Conservation (phyloP, 2,797 vertebrate genomes). For the Sebastes diploproa region DNA sequence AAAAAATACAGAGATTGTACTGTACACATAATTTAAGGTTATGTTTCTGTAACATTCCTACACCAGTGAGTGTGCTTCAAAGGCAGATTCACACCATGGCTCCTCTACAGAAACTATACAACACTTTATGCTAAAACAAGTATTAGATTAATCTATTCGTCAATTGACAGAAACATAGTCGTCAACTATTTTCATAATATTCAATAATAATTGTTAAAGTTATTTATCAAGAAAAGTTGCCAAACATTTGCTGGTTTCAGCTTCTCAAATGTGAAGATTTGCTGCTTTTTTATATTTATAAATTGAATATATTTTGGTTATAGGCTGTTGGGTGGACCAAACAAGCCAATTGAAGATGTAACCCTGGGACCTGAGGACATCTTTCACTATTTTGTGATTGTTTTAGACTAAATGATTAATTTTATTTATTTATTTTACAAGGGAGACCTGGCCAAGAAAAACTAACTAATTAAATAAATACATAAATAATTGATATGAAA, state of each 20-base stretch:
- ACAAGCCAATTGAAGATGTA: not conserved
- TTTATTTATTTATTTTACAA: not conserved
- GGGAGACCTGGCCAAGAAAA: not conserved
- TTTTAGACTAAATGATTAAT: not conserved
- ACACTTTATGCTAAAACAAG: not conserved
- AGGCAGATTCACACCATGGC: not conserved
- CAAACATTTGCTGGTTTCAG: not conserved
- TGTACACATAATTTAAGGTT: not conserved
- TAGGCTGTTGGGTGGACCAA: not conserved
- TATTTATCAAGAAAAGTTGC: not conserved
- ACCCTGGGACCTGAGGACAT: not conserved
- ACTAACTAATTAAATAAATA: too few relatives aligned
- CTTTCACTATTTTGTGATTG: not conserved
- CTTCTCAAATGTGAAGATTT: not conserved
- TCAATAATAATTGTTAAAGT: not conserved
- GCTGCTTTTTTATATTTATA: not conserved
- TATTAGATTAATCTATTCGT: not conserved
- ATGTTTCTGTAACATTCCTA: not conserved
- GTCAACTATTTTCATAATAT: not conserved
- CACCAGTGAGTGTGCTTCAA: not conserved
- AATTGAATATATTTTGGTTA: not conserved
- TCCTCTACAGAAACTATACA: not conserved
- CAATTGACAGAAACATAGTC: not conserved
- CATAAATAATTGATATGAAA: not conserved
- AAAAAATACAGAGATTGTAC: not conserved